Conservation (phyloP, 1,140 invertebrate genomes). For the Drosophila tristis region DNA sequence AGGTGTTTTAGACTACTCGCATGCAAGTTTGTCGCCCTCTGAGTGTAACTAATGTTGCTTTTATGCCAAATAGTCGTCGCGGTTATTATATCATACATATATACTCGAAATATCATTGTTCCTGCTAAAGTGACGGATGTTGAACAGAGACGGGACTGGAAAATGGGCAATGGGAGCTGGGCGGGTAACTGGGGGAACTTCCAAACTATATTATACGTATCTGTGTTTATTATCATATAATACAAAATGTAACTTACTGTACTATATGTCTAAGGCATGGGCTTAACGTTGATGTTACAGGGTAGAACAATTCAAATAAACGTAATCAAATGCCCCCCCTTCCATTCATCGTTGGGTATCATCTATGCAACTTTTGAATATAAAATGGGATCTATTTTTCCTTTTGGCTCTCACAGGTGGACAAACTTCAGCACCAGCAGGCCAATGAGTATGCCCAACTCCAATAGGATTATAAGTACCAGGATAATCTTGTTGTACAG, state of each 20-base stretch:
- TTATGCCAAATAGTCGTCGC: conserved; percentile 56
- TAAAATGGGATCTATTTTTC: not conserved
- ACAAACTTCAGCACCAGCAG: conserved; percentile 73
- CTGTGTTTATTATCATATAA: conserved; percentile 73
- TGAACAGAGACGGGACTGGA: conserved; percentile 5
- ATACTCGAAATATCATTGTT: conserved; percentile 46
- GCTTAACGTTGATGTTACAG: conserved; percentile 37
- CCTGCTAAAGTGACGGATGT: conserved; percentile 15
- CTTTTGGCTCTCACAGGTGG: conserved; percentile 25
- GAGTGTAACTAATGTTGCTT: conserved; percentile 52
- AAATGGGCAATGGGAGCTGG: not conserved
- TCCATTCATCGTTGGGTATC: conserved; percentile 1
- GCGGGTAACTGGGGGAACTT: not conserved
- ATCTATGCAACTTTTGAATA: conserved; percentile 48
- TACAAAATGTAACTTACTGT: conserved; percentile 32
- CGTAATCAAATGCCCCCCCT: conserved; percentile 52
- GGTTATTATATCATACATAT: conserved; percentile 27
- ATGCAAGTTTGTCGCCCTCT: conserved; percentile 29
- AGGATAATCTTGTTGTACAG: conserved; percentile 85
- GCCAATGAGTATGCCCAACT: conserved; percentile 75
- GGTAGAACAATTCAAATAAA: conserved; percentile 36
- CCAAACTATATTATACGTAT: conserved; percentile 46
- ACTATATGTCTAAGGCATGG: conserved; percentile 64
- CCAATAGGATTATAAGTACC: conserved; percentile 84
- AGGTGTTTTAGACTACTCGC: conserved; percentile 14